Evolutionary conservation across 2,113 vertebrate species (phyloP), one percentile per base, ranked within the genome.

Genomic region (Osmerus mordax): DNA sequence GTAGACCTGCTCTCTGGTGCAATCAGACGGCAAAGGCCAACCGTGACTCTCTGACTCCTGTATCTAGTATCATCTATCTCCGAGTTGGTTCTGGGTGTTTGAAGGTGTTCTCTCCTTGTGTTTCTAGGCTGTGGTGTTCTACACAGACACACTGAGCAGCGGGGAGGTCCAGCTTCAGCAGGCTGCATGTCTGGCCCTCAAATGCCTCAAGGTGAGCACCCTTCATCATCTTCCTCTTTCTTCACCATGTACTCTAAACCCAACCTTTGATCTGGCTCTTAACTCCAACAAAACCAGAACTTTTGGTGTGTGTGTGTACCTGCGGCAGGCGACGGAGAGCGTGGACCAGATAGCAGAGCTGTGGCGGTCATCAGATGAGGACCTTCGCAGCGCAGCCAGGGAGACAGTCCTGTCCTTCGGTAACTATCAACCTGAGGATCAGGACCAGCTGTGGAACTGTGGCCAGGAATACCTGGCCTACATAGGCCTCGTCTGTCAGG

Each of bases 171-270:
- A 81, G 11, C 81, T 94, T 19, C 95, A 95, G 79, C 92, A 89
- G 67, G 92, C 92, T 0, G 94, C 95, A 0, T 99, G 97, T 51
- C 25, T 95, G 84, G 96, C 96, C 4, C 94, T 99, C 0, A 94
- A 94, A 82, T 91, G 93, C 72, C 94, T 99, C 56, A 88, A 88
- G 89, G 97, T 97, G 87, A 94, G 92, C 74, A 12, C 0, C 63
- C 47, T 14, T 51, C 21, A 47, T 15, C 7, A 12, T 47, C 41
- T 47, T 47, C 41, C 41, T 47, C 41, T 7, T 47, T 2, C 41
- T 9, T 47, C 41, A 8, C 7, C 41, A 11, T 11, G 8, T 7
- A 47, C 41, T 47, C 7, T 47, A 12, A 36, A 47, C 41, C 41
- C 41, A 12, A 47, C 41, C 41, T 47, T 47, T 47, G 41, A 47